These are phyloP conservation scores for Carassius gibelio DNA, from an alignment of 2,113 vertebrate genomes.

Conservation along the genomic window DNA sequence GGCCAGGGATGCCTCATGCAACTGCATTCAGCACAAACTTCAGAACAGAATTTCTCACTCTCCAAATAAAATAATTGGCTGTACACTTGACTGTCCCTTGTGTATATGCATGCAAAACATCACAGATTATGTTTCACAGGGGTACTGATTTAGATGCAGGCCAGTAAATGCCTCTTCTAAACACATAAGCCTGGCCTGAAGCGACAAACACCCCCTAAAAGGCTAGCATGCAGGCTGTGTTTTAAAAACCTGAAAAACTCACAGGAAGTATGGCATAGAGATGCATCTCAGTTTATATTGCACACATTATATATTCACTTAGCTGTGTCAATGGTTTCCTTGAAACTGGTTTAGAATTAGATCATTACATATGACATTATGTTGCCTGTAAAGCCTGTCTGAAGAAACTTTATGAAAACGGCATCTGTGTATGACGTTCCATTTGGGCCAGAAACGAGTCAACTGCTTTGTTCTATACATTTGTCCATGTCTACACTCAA, in stretches of 20 bases:
- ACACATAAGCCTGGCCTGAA: not conserved
- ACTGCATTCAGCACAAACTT: slow-evolving; percentile 65
- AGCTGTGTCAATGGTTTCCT: not conserved
- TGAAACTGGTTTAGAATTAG: slow-evolving; percentile 1
- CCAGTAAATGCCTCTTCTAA: slow-evolving; percentile 18
- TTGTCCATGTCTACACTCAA: not conserved
- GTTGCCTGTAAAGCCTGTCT: not conserved
- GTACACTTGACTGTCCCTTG: not conserved
- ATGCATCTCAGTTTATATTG: slow-evolving; percentile 9
- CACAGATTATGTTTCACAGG: slow-evolving; percentile 12
- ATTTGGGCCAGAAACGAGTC: not conserved
- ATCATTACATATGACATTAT: slow-evolving; percentile 19
- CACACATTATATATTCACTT: slow-evolving; percentile 7
- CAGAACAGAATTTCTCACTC: not conserved
- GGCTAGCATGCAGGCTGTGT: not conserved
- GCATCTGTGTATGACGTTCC: not conserved
- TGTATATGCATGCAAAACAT: slow-evolving; percentile 12
- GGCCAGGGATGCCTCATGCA: slow-evolving; percentile 62
- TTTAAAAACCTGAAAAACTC: not conserved
- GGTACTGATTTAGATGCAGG: not conserved
- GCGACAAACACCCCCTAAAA: not conserved
- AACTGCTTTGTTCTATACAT: not conserved
- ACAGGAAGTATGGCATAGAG: not conserved
- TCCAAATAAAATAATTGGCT: slow-evolving; percentile 1
- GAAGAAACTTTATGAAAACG: not conserved